These are phyloP conservation scores for Hephaestus fuliginosus DNA, from an alignment of 2,797 vertebrate species.

Conservation along the genomic window DNA sequence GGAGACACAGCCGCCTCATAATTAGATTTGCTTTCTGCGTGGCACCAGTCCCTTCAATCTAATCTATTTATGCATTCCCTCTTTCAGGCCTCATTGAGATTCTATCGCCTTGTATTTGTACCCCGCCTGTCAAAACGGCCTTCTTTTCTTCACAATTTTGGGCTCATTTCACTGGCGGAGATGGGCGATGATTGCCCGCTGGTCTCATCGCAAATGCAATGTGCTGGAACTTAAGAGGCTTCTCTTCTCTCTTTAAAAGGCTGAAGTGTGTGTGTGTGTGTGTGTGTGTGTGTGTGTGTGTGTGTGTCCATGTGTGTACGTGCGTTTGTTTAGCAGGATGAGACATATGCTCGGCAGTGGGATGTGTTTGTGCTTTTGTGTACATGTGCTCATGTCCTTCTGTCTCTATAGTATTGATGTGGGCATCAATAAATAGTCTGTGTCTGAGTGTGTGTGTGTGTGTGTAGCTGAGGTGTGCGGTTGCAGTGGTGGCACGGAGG, in stretches of 20 bases:
- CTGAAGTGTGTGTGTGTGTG: conserved; percentile 25
- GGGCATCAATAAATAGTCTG: conserved; percentile 50
- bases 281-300: conserved; percentile 13
- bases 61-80: conserved; percentile 87
- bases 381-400: conserved; percentile 31
- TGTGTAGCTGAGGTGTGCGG: conserved; percentile 18
- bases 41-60: conserved; percentile 82
- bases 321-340: conserved; percentile 57
- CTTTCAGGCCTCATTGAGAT: conserved; percentile 88
- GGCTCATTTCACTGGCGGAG: conserved; percentile 82
- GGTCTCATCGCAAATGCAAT: conserved; percentile 80
- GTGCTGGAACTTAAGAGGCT: conserved; percentile 80
- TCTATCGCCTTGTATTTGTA: conserved; percentile 86
- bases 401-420: conserved; percentile 41
- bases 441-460: conserved; percentile 19
- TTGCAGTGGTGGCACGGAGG: conserved; percentile 13
- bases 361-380: conserved; percentile 48
- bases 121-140: conserved; percentile 83
- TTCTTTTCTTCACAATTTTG: conserved; percentile 82
- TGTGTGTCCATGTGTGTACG: conserved; percentile 21
- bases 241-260: conserved; percentile 66
- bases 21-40: conserved; percentile 88
- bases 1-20: conserved; percentile 81
- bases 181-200: conserved; percentile 80
- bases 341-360: conserved; percentile 48